Evolutionary conservation across 2,113 vertebrate species (phyloP).

Genomic region (Pedionomus torquatus): DNA sequence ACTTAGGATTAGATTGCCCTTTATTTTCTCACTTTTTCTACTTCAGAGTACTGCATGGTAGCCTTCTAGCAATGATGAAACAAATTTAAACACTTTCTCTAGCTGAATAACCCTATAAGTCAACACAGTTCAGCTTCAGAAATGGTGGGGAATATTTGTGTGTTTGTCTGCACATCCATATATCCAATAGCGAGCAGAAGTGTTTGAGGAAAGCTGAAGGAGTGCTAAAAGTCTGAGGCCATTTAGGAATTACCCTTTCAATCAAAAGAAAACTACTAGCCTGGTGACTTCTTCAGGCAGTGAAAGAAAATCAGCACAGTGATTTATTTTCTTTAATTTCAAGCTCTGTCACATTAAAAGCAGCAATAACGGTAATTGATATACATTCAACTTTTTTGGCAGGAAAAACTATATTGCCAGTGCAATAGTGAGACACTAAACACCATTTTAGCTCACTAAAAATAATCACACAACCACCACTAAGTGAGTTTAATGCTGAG

Average conservation of each 20-base stretch:
- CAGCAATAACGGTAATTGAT: not conserved
- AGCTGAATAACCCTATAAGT: not conserved
- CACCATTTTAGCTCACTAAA: not conserved
- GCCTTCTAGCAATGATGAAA: slow-evolving; percentile 29
- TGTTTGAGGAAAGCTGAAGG: not conserved
- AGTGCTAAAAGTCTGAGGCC: not conserved
- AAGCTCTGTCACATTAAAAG: not conserved
- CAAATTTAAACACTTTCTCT: not conserved
- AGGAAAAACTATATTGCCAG: not conserved
- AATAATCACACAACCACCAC: not conserved
- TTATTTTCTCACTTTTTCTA: slow-evolving; percentile 10
- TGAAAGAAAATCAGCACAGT: not conserved
- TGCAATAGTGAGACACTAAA: not conserved
- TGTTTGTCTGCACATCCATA: not conserved
- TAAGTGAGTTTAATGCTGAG: not conserved
- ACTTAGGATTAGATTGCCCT: not conserved
- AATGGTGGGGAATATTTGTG: not conserved
- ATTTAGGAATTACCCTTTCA: not conserved
- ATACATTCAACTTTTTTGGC: not conserved
- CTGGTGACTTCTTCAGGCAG: not conserved
- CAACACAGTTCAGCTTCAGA: not conserved
- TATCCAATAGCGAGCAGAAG: not conserved
- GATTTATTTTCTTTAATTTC: not conserved
- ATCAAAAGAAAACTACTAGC: not conserved
- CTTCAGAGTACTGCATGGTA: not conserved